Evolutionary conservation across 2,113 vertebrate genomes (phyloP).

Genomic region (Microcebus jonahi): DNA sequence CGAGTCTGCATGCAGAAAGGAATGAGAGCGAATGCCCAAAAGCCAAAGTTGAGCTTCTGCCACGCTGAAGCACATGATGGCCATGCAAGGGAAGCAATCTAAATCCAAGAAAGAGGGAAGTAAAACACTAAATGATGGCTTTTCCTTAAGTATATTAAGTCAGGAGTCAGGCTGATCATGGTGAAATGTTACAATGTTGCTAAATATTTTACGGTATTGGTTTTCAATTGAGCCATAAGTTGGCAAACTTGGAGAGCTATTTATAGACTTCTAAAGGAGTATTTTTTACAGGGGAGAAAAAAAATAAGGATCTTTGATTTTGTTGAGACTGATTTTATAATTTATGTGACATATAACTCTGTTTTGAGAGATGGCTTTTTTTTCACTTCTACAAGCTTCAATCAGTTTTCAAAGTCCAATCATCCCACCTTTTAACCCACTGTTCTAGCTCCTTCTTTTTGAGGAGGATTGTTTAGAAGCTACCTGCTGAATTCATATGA

Average conservation of each 20-base stretch:
- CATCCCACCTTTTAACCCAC: not conserved
- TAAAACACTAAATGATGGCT: not conserved
- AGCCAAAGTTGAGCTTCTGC: not conserved
- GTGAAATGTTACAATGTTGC: not conserved
- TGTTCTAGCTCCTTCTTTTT: not conserved
- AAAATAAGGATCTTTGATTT: not conserved
- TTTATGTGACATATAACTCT: constrained; percentile 16
- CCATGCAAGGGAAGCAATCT: constrained; percentile 5
- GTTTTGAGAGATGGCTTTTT: constrained; percentile 1
- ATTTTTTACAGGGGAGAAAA: not conserved
- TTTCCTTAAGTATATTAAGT: not conserved
- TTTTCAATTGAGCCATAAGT: not conserved
- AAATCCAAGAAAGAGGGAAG: constrained; percentile 65
- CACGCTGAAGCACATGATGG: not conserved
- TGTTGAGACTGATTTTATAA: not conserved
- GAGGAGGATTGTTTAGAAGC: not conserved
- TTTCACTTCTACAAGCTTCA: not conserved
- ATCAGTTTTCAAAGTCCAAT: not conserved
- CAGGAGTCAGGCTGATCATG: not conserved
- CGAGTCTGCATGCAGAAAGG: not conserved
- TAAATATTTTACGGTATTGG: not conserved
- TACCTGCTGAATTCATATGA: not conserved
- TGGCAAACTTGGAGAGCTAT: not conserved
- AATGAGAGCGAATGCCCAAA: not conserved
- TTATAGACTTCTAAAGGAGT: not conserved